Base-by-base conservation (phyloP, 1,140 invertebrate genomes). In the Drosophila obscura region DNA sequence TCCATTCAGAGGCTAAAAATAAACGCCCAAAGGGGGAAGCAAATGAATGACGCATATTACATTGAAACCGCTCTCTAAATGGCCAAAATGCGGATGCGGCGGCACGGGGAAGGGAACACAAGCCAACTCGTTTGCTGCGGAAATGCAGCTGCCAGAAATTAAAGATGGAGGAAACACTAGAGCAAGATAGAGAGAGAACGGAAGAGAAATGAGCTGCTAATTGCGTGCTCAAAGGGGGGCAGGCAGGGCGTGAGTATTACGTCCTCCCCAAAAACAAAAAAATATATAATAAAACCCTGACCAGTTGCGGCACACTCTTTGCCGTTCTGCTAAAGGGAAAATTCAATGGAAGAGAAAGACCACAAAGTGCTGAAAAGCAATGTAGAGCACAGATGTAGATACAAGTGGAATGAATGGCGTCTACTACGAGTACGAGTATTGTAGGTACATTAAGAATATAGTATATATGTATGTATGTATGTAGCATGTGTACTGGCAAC, bases 71-170 rank as follows among this genome's bases (percentile, higher is more conserved):
- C 31, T 51, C 49, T 67, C 35, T 68, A 76, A 71, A 71, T 71
- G 67, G 67, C 44, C 43, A 43, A 44, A 75, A 58, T 43, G 50
- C 55, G 50, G 53, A 52, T 66, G 55, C 31, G 39, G 16, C 26
- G 28, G 26, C 26, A 35, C 19, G 51, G 49, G 49, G 55, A 51
- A 24, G 62, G 71, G 61, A 41, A 46, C 62, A 77, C 73, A 77
- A 77, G 73, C 73, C 65, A 76, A 59, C 73, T 77, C 73, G 73
- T 77, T 77, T 77, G 52, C 46, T 24, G 43, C 73, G 73, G 73
- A 77, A 77, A 58, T 77, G 73, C 73, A 76, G 64, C 48, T 53
- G 51, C 28, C 55, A 53, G 44, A 13, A 31, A 45, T 43, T 48
- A 53, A 66, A 52, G 71, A 73, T 75, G 48, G 51, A 39, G 35